Percentiles rank a stretch among this genome's conserved stretches.
Conservation (phyloP, 2,797 vertebrate species). For the Coccyzus lansbergi region DNA sequence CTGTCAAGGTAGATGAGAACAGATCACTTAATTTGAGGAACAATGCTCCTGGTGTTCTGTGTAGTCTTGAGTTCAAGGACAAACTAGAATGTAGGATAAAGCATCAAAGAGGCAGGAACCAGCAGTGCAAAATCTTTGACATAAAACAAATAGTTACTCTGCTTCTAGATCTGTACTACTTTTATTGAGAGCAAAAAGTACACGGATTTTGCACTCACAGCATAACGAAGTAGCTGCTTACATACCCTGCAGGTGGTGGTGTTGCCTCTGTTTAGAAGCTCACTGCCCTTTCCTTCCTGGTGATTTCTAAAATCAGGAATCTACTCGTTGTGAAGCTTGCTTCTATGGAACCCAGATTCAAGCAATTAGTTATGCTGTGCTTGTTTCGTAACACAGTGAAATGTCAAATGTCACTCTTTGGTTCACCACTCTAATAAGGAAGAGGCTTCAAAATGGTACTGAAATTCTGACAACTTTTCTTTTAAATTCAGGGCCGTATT, state of each 20-base stretch:
- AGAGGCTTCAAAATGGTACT: background rate
- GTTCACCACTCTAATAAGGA: background rate
- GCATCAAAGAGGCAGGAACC: background rate
- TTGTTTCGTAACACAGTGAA: background rate
- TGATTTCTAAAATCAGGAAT: background rate
- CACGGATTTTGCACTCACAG: background rate
- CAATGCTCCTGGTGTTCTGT: background rate
- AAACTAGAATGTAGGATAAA: background rate
- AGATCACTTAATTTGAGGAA: background rate
- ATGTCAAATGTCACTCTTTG: background rate
- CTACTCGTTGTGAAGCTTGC: background rate
- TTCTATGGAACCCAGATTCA: background rate
- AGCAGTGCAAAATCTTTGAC: background rate
- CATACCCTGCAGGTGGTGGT: fast-evolving
- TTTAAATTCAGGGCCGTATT: constrained; percentile 83
- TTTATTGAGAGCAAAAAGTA: background rate
- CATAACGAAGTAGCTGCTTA: background rate
- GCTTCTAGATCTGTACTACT: background rate
- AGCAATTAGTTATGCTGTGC: background rate
- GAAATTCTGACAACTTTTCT: background rate
- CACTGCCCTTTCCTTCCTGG: background rate
- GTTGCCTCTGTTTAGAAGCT: background rate
- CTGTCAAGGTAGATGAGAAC: background rate
- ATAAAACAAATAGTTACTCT: background rate
- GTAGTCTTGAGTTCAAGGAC: background rate